A percentile compares a stretch with the other conserved stretches of the same genome.
These are phyloP conservation scores for Triops longicaudatus DNA, from an alignment of 1,140 invertebrate genomes.

Conservation along the genomic window DNA sequence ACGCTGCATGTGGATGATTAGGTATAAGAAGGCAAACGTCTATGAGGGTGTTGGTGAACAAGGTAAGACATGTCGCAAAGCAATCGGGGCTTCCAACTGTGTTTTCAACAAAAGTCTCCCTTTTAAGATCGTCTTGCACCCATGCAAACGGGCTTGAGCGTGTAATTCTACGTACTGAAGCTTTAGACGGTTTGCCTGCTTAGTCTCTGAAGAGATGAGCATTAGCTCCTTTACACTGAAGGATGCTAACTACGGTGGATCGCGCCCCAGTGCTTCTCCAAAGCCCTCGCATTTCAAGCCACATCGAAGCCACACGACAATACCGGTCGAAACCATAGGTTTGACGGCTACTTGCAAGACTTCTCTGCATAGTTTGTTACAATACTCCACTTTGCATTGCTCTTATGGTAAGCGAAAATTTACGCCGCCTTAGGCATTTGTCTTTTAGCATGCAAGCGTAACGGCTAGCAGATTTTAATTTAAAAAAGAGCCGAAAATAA, in stretches of 20 bases:
- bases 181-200: not conserved
- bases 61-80: slow-evolving; percentile 6
- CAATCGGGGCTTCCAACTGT: not conserved
- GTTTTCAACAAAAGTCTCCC: not conserved
- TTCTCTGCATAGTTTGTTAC: not conserved
- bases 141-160: slow-evolving; percentile 5
- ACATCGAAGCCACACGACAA: not conserved
- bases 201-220: not conserved
- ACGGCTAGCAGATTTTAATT: not conserved
- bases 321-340: not conserved
- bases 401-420: not conserved
- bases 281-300: slow-evolving; percentile 12
- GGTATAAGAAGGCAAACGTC: not conserved
- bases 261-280: not conserved
- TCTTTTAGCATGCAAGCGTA: not conserved
- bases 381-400: not conserved
- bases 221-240: not conserved
- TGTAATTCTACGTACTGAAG: not conserved
- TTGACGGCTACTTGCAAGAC: not conserved
- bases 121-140: not conserved
- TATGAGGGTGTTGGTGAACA: not conserved
- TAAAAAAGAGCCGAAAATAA: not conserved
- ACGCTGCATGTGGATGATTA: not conserved
- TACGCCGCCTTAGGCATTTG: not conserved
- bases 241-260: not conserved